Conservation (phyloP, 2,113 vertebrate genomes). For the Corythaixoides concolor region DNA sequence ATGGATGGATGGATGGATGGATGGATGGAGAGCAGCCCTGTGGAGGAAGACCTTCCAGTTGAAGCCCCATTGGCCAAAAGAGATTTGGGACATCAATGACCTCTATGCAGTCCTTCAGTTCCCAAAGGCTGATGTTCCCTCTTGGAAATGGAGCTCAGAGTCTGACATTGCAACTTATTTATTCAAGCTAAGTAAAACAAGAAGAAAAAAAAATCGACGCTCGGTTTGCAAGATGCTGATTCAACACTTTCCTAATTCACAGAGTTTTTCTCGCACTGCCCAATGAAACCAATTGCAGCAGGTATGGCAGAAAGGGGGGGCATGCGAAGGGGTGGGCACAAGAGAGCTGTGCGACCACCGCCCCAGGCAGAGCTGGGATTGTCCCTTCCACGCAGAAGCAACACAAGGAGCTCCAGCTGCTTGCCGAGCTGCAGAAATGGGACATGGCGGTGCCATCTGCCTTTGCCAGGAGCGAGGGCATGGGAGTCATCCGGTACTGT, state of each 20-base stretch:
- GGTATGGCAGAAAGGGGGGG: background rate
- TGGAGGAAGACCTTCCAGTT: background rate
- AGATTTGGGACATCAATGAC: background rate
- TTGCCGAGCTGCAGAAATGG: background rate
- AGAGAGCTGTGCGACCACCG: background rate
- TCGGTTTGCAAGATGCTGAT: background rate
- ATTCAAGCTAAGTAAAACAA: background rate
- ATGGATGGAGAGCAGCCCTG: background rate
- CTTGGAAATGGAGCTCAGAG: background rate
- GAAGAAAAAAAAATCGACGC: background rate
- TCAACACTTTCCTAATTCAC: background rate
- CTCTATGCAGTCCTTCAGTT: background rate
- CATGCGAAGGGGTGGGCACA: background rate
- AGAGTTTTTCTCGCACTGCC: background rate
- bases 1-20: background rate
- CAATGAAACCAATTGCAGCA: background rate
- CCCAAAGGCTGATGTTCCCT: background rate
- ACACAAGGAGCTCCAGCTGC: background rate
- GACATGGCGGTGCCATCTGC: background rate
- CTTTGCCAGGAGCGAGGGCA: background rate
- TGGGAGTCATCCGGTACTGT: rapidly evolving
- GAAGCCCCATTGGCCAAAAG: background rate
- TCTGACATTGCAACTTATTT: background rate
- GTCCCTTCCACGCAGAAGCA: background rate
- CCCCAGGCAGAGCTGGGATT: background rate